Conservation (phyloP, 2,888 invertebrate genomes). For the Drosophila anomalipes region DNA sequence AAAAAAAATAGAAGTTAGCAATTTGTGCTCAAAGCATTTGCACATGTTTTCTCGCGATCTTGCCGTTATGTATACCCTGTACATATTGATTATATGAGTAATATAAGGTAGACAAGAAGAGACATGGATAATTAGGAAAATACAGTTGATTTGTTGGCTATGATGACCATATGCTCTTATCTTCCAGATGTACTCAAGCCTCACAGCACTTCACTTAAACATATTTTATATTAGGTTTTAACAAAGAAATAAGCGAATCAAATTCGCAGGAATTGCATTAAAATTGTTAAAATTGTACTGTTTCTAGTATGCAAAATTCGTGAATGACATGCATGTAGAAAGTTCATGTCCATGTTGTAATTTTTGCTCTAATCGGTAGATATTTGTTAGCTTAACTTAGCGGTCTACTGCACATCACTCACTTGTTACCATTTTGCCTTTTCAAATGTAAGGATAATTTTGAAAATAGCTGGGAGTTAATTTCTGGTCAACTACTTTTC, state of each 20-base stretch:
- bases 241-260: neutral
- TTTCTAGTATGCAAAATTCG: neutral
- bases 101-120: neutral
- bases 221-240: neutral
- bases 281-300: no score
- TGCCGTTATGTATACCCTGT: conserved; percentile 4
- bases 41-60: conserved; percentile 61
- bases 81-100: neutral
- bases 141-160: neutral
- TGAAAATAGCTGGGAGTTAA: neutral
- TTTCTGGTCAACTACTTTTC: neutral
- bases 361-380: neutral
- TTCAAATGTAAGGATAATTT: neutral
- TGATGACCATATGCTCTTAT: neutral
- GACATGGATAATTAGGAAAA: neutral
- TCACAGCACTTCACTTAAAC: neutral
- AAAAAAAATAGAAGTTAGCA: conserved; percentile 28
- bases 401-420: neutral
- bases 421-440: neutral
- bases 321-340: neutral
- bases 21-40: conserved; percentile 65
- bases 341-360: neutral
- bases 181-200: neutral
- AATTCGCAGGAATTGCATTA: neutral
- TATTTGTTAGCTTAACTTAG: neutral